Conservation (phyloP, 1,140 invertebrate genomes). For the Achroia grisella region DNA sequence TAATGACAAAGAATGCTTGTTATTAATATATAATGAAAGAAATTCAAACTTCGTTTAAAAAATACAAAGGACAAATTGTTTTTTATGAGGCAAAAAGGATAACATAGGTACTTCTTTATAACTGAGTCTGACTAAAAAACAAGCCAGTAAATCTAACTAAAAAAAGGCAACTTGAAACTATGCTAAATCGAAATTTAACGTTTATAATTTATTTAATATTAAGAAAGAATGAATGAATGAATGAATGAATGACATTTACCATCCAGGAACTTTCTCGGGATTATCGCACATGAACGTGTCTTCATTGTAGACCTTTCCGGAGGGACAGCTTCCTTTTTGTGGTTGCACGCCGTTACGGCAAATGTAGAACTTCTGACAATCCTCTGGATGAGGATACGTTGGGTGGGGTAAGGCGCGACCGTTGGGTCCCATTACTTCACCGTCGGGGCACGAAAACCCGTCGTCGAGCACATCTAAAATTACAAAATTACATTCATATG, state of each 20-base stretch:
- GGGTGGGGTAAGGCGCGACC: slow-evolving; percentile 84
- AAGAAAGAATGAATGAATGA: slow-evolving; percentile 5
- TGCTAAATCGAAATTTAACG: too few species aligned
- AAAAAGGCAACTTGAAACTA: too few species aligned
- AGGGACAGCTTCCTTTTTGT: slow-evolving; percentile 83
- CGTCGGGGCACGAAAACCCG: slow-evolving; percentile 85
- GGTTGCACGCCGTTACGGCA: slow-evolving; percentile 86
- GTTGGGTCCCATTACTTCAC: slow-evolving; percentile 79
- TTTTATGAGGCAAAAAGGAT: too few species aligned
- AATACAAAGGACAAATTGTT: too few species aligned
- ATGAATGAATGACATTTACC: slow-evolving; percentile 73
- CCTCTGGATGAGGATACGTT: slow-evolving; percentile 86
- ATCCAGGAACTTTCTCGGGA: slow-evolving; percentile 86
- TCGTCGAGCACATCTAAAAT: slow-evolving; percentile 79
- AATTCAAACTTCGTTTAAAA: too few species aligned
- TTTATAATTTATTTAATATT: too few species aligned
- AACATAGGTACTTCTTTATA: too few species aligned
- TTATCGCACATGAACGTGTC: slow-evolving; percentile 87
- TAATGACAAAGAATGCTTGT: too few species aligned
- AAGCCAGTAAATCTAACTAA: too few species aligned
- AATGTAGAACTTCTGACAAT: slow-evolving; percentile 91
- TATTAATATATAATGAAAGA: too few species aligned
- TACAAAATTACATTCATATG: background rate
- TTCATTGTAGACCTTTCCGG: slow-evolving; percentile 87
- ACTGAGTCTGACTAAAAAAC: too few species aligned